These are phyloP conservation scores for Eretmochelys imbricata DNA, from an alignment of 2,113 vertebrate genomes.

Conservation along the genomic window DNA sequence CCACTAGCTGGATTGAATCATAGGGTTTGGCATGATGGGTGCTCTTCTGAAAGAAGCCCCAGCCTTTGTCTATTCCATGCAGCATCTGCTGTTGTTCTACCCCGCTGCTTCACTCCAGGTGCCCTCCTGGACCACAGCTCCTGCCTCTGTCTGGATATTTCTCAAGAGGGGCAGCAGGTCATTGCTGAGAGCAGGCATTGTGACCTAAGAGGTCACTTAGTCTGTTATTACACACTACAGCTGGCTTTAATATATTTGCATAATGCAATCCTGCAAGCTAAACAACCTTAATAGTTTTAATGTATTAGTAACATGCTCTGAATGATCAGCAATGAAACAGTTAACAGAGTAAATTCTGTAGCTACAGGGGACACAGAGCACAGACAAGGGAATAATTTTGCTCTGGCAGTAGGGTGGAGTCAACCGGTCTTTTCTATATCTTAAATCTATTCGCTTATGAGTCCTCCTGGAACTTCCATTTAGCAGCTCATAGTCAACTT, in stretches of 20 bases:
- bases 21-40: not conserved
- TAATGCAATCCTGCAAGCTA: not conserved
- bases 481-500: not conserved
- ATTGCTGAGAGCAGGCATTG: not conserved
- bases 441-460: not conserved
- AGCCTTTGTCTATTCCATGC: not conserved
- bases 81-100: not conserved
- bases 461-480: not conserved
- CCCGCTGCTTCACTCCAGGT: not conserved
- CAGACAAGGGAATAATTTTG: not conserved
- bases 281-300: no score
- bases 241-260: not conserved
- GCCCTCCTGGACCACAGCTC: not conserved
- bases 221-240: not conserved
- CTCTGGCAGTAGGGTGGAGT: not conserved
- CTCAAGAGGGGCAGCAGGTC: not conserved
- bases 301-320: not conserved
- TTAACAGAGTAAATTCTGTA: not conserved
- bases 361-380: not conserved
- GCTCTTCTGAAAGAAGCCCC: not conserved
- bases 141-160: not conserved
- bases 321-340: not conserved
- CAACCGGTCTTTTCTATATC: not conserved
- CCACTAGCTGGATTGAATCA: not conserved
- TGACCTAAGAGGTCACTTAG: not conserved